phyloP scores from a whole-genome alignment of 2,113 vertebrate genomes.

The Larimichthys polyactis region DNA sequence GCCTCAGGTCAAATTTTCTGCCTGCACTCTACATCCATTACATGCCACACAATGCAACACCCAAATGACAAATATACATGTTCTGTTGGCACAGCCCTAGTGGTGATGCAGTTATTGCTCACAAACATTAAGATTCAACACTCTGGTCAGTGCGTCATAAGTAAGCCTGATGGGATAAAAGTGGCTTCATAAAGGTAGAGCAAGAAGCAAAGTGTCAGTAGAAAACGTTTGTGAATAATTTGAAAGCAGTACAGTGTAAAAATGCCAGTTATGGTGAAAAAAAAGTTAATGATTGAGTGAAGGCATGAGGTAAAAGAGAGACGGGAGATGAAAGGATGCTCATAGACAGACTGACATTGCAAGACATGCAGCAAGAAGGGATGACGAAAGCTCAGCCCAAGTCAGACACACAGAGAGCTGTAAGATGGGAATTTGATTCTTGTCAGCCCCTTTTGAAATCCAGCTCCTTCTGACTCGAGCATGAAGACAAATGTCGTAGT shows the following conservation, averaged over 20 bases:
- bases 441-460: conserved; percentile 50
- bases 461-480: conserved; percentile 36
- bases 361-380: conserved; percentile 35
- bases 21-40: too few species aligned
- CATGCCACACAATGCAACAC: too few species aligned
- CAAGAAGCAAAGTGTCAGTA: conserved; percentile 28
- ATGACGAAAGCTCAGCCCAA: conserved; percentile 62
- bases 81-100: too few species aligned
- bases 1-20: too few species aligned
- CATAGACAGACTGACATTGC: conserved; percentile 46
- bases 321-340: conserved; percentile 54
- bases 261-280: conserved; percentile 41
- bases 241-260: conserved; percentile 43
- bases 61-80: too few species aligned
- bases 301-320: conserved; percentile 50
- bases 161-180: background rate
- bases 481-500: conserved; percentile 43
- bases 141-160: conserved; percentile 2
- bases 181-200: background rate
- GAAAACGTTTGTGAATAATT: conserved; percentile 40
- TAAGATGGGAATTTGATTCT: conserved; percentile 43
- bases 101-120: background rate
- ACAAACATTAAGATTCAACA: background rate
- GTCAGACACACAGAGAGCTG: conserved; percentile 37
- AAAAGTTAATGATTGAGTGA: conserved; percentile 64